A percentile compares a stretch with the other conserved stretches of the same genome.
Evolutionary conservation across 2,888 invertebrate genomes (phyloP).

Genomic region (Sepioteuthis lessoniana): DNA sequence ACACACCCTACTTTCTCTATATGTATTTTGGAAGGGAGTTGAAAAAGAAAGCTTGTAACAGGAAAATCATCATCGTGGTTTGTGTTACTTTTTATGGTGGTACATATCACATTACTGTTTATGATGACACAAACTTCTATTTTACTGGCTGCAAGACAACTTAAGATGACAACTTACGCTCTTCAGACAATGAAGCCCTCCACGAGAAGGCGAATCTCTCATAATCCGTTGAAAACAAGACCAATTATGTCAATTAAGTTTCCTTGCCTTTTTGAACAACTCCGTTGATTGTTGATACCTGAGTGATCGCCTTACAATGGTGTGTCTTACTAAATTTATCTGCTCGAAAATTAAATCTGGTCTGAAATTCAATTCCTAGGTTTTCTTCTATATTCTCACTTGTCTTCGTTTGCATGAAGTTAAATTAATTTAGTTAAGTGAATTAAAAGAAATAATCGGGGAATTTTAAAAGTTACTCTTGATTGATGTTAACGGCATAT

Average conservation of each 20-base stretch:
- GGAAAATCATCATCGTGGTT: not conserved
- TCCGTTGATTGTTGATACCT: not conserved
- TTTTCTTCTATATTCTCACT: not conserved
- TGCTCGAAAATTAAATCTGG: not conserved
- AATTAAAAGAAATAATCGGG: not conserved
- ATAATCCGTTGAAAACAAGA: slow-evolving; percentile 20
- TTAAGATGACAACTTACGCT: not conserved
- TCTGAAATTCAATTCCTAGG: not conserved
- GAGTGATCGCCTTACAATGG: not conserved
- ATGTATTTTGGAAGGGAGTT: not conserved
- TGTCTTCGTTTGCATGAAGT: not conserved
- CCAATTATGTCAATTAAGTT: not conserved
- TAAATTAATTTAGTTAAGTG: not conserved
- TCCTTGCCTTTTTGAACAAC: not conserved
- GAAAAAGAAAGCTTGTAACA: not conserved
- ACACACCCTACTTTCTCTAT: not conserved
- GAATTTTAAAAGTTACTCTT: not conserved
- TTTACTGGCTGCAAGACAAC: slow-evolving; percentile 6
- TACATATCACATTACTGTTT: not conserved
- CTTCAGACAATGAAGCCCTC: not conserved
- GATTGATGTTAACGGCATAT: too few species aligned
- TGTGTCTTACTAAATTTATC: not conserved
- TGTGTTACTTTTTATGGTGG: not conserved
- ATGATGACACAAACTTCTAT: not conserved
- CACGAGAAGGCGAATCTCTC: not conserved